These are phyloP conservation scores for Mellivora capensis DNA, from an alignment of 2,113 vertebrate genomes.

Conservation along the genomic window DNA sequence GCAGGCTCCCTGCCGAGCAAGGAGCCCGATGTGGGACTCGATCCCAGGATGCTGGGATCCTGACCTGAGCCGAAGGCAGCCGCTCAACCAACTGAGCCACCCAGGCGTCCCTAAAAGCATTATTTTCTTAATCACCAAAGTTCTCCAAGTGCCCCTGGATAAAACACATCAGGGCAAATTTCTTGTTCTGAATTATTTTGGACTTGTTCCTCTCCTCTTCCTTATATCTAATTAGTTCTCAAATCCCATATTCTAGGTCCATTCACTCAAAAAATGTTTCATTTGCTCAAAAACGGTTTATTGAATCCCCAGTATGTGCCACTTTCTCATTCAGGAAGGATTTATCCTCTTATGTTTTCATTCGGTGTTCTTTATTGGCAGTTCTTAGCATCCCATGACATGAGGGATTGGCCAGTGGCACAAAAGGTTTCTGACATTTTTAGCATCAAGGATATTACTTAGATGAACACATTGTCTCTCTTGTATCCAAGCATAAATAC, in stretches of 20 bases:
- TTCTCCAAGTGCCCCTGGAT: neutral
- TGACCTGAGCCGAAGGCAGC: too few relatives aligned
- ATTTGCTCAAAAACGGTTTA: neutral
- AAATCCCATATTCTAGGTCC: too few relatives aligned
- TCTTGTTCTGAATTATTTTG: neutral
- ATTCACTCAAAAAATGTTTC: neutral
- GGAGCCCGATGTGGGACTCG: too few relatives aligned
- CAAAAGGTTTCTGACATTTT: neutral
- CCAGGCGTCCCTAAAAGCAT: neutral
- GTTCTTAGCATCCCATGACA: neutral
- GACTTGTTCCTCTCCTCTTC: neutral
- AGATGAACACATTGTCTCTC: neutral
- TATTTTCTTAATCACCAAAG: neutral
- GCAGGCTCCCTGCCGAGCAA: too few relatives aligned
- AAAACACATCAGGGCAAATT: neutral
- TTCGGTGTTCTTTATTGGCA: neutral
- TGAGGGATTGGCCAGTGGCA: neutral
- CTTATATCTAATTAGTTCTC: neutral
- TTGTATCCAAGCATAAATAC: neutral
- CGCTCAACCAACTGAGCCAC: too few relatives aligned
- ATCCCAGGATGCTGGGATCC: too few relatives aligned
- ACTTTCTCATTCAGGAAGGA: neutral
- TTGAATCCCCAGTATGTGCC: neutral
- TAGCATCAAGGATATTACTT: neutral
- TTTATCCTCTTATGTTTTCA: neutral